Conservation (phyloP, 2,113 vertebrate species). For the Atlantisia rogersi region DNA sequence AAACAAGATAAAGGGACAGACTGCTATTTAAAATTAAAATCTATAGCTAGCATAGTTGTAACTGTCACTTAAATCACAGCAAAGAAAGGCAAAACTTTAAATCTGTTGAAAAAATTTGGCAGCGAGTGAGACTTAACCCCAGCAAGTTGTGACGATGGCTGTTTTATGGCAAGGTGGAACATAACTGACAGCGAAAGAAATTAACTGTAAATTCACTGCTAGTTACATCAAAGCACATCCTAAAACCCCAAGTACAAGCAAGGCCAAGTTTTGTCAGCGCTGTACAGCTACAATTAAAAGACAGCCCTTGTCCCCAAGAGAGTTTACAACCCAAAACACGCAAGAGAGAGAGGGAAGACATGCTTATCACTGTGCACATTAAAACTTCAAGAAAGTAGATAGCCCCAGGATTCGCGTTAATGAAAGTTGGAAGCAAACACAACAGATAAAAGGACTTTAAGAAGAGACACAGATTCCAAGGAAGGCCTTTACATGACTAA, state of each 20-base stretch:
- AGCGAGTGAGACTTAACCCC: background rate
- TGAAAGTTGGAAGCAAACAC: slow-evolving; percentile 26
- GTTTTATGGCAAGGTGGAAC: slow-evolving; percentile 19
- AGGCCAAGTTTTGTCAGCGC: slow-evolving; percentile 5
- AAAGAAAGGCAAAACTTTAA: background rate
- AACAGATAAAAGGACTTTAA: background rate
- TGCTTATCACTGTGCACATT: slow-evolving; percentile 10
- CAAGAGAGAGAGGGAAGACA: background rate
- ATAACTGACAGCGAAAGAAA: background rate
- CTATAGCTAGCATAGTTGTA: background rate
- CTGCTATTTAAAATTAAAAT: background rate
- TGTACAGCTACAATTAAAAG: slow-evolving; percentile 20
- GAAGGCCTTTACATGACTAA: background rate
- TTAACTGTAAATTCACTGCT: background rate
- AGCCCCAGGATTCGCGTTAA: slow-evolving; percentile 51
- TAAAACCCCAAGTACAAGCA: slow-evolving; percentile 13
- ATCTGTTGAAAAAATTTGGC: background rate
- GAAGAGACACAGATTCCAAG: background rate
- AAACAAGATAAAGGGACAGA: background rate
- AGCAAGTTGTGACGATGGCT: background rate
- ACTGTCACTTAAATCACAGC: background rate
- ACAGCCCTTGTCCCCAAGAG: slow-evolving; percentile 18
- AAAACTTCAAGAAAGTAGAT: slow-evolving; percentile 46
- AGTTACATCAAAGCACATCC: slow-evolving; percentile 25
- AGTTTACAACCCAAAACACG: slow-evolving; percentile 22